Percentiles rank a stretch among this genome's conserved stretches.
These are phyloP conservation scores for Dreissena rostriformis DNA, from an alignment of 1,140 invertebrate genomes.

Conservation along the genomic window DNA sequence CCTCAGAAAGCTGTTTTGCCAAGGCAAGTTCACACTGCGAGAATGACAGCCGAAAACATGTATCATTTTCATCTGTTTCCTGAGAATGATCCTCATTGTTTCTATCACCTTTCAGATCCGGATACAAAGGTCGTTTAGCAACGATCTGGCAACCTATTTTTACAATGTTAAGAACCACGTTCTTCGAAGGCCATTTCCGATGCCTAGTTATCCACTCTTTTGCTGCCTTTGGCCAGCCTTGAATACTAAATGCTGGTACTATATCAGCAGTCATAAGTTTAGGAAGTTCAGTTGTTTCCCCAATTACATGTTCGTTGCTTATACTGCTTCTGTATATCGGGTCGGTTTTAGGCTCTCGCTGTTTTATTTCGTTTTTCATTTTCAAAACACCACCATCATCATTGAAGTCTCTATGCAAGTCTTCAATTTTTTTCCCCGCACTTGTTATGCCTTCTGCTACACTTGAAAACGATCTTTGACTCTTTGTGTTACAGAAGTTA, in stretches of 20 bases:
- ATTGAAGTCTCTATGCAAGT: not conserved
- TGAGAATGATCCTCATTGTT: not conserved
- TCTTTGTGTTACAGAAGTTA: not conserved
- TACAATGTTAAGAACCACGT: not conserved
- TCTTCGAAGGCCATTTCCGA: constrained; percentile 11
- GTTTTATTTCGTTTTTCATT: not conserved
- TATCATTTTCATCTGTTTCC: constrained; percentile 6
- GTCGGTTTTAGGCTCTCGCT: not conserved
- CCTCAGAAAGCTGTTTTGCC: constrained; percentile 4
- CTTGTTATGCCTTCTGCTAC: not conserved
- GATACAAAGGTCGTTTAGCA: constrained; percentile 1
- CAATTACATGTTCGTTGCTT: not conserved
- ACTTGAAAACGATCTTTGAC: not conserved
- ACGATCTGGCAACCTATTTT: constrained; percentile 12
- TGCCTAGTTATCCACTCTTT: constrained; percentile 1
- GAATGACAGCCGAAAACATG: constrained; percentile 19
- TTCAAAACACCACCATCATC: not conserved
- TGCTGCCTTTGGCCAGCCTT: constrained; percentile 6
- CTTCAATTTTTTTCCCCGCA: not conserved
- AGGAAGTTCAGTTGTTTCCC: not conserved
- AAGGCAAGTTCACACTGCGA: constrained; percentile 3
- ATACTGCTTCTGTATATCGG: not conserved
- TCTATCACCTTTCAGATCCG: not conserved
- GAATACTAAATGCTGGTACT: constrained; percentile 1
- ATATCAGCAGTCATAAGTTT: constrained; percentile 2